Evolutionary conservation across 2,113 vertebrate genomes (phyloP).

Genomic region (Calyptomena viridis): DNA sequence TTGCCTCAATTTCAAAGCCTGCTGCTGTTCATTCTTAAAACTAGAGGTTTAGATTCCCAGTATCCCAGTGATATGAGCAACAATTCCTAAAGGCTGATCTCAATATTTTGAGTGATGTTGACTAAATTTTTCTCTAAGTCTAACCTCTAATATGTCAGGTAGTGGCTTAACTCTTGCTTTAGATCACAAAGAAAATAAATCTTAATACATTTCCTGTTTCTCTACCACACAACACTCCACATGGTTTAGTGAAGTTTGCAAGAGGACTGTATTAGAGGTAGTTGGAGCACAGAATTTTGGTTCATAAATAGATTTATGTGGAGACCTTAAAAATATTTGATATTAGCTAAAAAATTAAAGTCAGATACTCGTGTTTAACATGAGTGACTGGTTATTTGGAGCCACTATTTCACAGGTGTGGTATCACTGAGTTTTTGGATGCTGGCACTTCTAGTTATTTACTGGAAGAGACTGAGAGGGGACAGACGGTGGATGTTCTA

Average conservation of each 20-base stretch:
- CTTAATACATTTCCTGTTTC: neutral
- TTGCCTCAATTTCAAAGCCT: neutral
- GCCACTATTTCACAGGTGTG: neutral
- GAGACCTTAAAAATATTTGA: neutral
- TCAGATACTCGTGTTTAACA: neutral
- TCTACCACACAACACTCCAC: neutral
- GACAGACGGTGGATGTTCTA: neutral
- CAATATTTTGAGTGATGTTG: neutral
- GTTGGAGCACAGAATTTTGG: neutral
- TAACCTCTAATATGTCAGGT: neutral
- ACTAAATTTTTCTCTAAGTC: neutral
- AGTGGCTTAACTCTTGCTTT: neutral
- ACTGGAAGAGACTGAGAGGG: neutral
- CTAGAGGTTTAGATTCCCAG: neutral
- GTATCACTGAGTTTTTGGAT: neutral
- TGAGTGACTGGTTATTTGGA: neutral
- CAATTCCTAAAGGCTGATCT: neutral
- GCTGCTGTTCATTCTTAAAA: neutral
- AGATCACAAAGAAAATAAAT: neutral
- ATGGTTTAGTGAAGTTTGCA: neutral
- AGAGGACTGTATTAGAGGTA: neutral
- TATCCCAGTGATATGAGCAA: neutral
- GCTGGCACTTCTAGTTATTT: neutral
- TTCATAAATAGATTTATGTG: neutral
- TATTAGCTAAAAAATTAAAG: neutral